A percentile compares a stretch with the other conserved stretches of the same genome.
phyloP scores from a whole-genome alignment of 2,113 vertebrate genomes.

The Xyrauchen texanus region DNA sequence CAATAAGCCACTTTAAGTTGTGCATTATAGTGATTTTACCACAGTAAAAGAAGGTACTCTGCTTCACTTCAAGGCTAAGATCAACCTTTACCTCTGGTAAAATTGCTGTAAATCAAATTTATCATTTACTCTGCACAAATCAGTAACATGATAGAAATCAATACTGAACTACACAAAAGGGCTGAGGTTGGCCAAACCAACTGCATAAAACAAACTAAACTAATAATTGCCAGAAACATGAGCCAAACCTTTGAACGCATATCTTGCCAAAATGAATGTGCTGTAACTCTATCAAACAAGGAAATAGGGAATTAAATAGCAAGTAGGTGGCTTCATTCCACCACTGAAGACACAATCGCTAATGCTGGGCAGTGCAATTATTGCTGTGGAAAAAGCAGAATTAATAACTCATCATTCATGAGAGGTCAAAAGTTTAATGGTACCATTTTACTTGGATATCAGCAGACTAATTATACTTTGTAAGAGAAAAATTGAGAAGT shows the following conservation, averaged over 20 bases:
- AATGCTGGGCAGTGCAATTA: slow-evolving; percentile 11
- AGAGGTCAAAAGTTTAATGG: slow-evolving; percentile 40
- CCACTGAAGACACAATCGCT: slow-evolving; percentile 8
- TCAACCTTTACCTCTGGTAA: background rate
- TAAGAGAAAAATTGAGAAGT: background rate
- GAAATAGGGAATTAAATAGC: slow-evolving; percentile 23
- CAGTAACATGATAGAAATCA: background rate
- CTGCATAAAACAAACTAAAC: slow-evolving; percentile 3
- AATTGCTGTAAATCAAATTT: background rate
- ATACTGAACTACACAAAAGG: background rate
- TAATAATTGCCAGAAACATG: background rate
- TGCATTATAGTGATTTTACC: background rate
- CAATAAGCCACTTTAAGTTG: no score
- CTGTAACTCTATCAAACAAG: slow-evolving; percentile 8
- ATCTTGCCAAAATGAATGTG: background rate
- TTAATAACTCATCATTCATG: slow-evolving; percentile 28
- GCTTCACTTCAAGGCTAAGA: background rate
- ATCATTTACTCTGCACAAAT: slow-evolving; percentile 18
- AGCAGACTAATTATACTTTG: slow-evolving; percentile 6
- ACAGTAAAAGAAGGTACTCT: background rate
- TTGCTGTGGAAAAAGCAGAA: slow-evolving; percentile 21
- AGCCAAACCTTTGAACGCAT: background rate
- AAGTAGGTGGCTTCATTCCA: slow-evolving; percentile 10
- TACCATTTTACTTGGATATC: slow-evolving; percentile 31
- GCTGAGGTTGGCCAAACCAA: background rate